These are phyloP conservation scores for Gorsachius magnificus DNA, from an alignment of 2,797 vertebrate species.

Conservation along the genomic window DNA sequence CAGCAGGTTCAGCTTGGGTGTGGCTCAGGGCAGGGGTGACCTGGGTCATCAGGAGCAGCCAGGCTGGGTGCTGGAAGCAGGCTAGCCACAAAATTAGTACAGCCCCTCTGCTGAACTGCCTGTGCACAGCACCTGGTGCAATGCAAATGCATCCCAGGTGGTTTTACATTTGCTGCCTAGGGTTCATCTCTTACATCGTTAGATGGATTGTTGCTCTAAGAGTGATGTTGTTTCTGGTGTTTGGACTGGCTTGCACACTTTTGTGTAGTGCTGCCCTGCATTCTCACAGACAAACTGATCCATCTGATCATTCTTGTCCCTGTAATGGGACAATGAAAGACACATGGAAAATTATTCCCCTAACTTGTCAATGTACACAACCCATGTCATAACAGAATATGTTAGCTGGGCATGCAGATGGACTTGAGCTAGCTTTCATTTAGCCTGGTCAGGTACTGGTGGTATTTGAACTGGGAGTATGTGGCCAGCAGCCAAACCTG, in stretches of 20 bases:
- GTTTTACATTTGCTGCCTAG: background rate
- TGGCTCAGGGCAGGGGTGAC: background rate
- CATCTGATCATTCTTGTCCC: background rate
- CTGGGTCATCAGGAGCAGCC: background rate
- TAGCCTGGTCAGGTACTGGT: background rate
- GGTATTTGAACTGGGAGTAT: background rate
- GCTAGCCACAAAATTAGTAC: background rate
- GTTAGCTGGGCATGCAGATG: background rate
- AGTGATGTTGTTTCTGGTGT: background rate
- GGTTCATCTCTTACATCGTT: background rate
- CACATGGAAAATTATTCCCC: background rate
- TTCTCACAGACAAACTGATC: background rate
- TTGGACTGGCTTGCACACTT: background rate
- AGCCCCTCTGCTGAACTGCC: background rate
- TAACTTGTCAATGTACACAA: background rate
- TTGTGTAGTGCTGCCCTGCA: background rate
- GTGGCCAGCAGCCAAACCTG: background rate
- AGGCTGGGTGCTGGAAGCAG: background rate
- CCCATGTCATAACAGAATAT: background rate
- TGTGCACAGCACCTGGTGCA: rapidly evolving
- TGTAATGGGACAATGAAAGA: background rate
- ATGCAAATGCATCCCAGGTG: background rate
- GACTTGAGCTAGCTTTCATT: background rate
- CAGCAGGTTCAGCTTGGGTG: background rate
- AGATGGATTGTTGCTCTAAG: background rate